Base-by-base conservation (phyloP, 2,888 invertebrate genomes). In the Macrophya alboannulata region DNA sequence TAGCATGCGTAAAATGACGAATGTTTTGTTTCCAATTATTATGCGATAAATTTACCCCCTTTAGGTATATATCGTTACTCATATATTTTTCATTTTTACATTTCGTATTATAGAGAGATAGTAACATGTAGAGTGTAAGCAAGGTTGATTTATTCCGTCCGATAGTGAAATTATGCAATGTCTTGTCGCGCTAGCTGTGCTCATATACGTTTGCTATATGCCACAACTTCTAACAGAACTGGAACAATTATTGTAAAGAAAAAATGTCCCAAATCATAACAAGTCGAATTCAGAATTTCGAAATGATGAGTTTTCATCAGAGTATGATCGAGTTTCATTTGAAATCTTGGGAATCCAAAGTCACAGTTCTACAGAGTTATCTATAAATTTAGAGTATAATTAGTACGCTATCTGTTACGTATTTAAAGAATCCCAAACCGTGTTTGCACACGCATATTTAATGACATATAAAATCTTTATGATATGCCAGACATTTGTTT, bases 221-320 rank as follows among this genome's bases (percentile, higher is more conserved):
- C 3, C 3, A 1, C 3, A 31, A 2, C 3, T 31, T 31, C 3
- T 31, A 31, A 31, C 31, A 31, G 31, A 31, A 31, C 31, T 31
- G 31, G 31, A 3, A 2, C 31, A n/a, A n/a, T 31, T 31, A 31
- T 31, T 31, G 31, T 31, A 31, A 17, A 17, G 17, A 51, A 4
- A 17, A 17, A 4, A 4, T 1, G 17, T 17, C 5, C 17, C 17
- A 51, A 4, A 17, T 43, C 51, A 6, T 17, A 6, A 6, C 4
- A 51, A 51, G 51, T 51, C 10, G 2, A 6, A 17, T 48, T 48
- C 0, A 48, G 15, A 48, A 48, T 15, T 4, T 4, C 1, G 10
- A n/a, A 10, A 72, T 40, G 4, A 95, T 95, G 92, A 1, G 93
- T 84, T 94, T 89, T 77, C 96, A 95, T 15, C 48, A 48, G 15